Evolutionary conservation across 2,888 invertebrate genomes (phyloP), one percentile per base, ranked within the genome.

Genomic region (Meiosimyza platycephala): DNA sequence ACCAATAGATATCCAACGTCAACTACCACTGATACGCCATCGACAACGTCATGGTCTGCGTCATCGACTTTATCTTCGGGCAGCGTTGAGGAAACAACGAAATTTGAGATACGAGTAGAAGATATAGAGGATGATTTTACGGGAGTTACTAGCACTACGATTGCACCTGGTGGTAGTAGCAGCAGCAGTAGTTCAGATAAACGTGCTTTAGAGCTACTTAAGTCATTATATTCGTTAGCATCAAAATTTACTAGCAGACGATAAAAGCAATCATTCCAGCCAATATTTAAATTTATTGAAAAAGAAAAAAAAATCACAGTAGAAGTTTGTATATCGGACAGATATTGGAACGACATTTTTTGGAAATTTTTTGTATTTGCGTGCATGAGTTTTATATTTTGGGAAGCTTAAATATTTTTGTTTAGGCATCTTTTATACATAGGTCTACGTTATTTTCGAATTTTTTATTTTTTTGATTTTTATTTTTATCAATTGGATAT

Each of bases 181-280:
- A 81, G n/a, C n/a, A n/a, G 76, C 74, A 40, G 9, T 40, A 40
- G 9, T 40, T 91, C 95, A 15, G 95, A 95, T 81, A 91, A 92
- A 28, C 90, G 95, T 85, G 95, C 95, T 15, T 88, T 95, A 80
- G 94, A 95, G 87, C 88, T 95, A 79, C 90, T 95, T 83, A 92
- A 94, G 88, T 94, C 95, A 76, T 89, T 95, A 72, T 95, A 95
- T 87, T 92, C 93, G 76, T 92, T 95, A 84, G 95, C 95, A 72
- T 93, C 95, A 22, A 92, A 92, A 88, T 95, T 94, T 72, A 82
- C 82, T 91, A 94, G 94, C 80, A 90, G 89, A 88, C 89, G 88
- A 83, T 86, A 79, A 78, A 18, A 40, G 40, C 7, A 40, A 40
- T 40, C n/a, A n/a, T 40, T 9, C 9, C 40, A 40, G 9, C 40